Conservation (phyloP, 2,113 vertebrate species). For the Spermophilus dauricus region DNA sequence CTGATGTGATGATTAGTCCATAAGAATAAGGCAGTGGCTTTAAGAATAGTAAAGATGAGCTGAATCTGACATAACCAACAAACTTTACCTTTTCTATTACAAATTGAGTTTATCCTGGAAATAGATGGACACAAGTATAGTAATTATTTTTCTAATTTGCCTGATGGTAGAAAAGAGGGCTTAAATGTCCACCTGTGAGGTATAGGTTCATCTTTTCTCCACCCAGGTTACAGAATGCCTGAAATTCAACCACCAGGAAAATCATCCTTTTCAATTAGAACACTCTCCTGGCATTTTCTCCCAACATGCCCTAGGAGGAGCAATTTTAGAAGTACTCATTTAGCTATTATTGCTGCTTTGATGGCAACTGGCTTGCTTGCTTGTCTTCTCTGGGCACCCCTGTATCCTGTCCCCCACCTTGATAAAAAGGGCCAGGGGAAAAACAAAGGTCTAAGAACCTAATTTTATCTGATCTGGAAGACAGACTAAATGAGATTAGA, state of each 20-base stretch:
- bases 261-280: constrained; percentile 57
- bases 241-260: constrained; percentile 66
- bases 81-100: background rate
- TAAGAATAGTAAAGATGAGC: background rate
- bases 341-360: constrained; percentile 39
- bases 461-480: constrained; percentile 53
- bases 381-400: background rate
- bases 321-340: constrained; percentile 50
- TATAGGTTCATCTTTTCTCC: background rate
- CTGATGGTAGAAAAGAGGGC: background rate
- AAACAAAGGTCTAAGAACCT: constrained; percentile 15
- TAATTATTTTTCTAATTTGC: constrained; percentile 56
- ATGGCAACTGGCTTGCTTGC: background rate
- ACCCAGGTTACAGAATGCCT: constrained; percentile 31
- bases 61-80: background rate
- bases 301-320: constrained; percentile 41
- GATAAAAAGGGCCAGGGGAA: background rate
- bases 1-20: background rate
- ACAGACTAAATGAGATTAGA: constrained; percentile 32
- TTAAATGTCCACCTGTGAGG: constrained; percentile 27
- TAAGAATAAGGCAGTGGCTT: background rate
- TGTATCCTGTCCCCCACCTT: too few relatives aligned
- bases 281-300: constrained; percentile 56
- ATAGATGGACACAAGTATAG: background rate
- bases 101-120: constrained; percentile 13